Conservation (phyloP, 64 coral and sea anemone genomes). For the Catalaphyllia jardinei region DNA sequence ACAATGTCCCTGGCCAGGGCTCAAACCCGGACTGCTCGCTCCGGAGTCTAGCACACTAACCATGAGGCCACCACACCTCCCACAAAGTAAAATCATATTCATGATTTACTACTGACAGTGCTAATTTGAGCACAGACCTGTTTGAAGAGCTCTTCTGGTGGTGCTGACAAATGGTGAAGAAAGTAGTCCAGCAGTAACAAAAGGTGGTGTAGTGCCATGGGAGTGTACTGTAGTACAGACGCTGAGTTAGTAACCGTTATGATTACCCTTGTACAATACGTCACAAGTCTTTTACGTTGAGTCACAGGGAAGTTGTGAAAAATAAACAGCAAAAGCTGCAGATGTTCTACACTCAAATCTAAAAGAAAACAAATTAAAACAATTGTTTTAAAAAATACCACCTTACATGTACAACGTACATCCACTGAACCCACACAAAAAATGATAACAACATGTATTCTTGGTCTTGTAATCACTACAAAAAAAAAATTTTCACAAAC, state of each 20-base stretch:
- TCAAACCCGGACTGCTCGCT: too few species aligned
- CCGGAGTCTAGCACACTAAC: too few species aligned
- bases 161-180: conserved; percentile 84
- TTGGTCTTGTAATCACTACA: too few species aligned
- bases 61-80: too few species aligned
- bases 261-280: conserved; percentile 62
- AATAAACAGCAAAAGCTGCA: conserved; percentile 87
- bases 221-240: conserved; percentile 34
- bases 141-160: conserved; percentile 84
- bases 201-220: conserved; percentile 49
- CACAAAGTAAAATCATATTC: too few species aligned
- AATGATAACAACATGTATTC: too few species aligned
- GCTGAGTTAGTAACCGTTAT: conserved; percentile 54
- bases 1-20: too few species aligned
- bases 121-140: conserved; percentile 54
- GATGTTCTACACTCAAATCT: conserved; percentile 97
- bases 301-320: conserved; percentile 88
- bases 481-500: too few species aligned
- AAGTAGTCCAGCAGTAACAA: conserved; percentile 86
- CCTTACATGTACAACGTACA: too few species aligned
- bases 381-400: not conserved
- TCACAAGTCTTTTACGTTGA: conserved; percentile 64
- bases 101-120: too few species aligned
- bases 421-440: too few species aligned
- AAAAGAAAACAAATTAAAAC: not conserved